Evolutionary conservation across 2,888 invertebrate genomes (phyloP).

Genomic region (Himalopsyche japonica): DNA sequence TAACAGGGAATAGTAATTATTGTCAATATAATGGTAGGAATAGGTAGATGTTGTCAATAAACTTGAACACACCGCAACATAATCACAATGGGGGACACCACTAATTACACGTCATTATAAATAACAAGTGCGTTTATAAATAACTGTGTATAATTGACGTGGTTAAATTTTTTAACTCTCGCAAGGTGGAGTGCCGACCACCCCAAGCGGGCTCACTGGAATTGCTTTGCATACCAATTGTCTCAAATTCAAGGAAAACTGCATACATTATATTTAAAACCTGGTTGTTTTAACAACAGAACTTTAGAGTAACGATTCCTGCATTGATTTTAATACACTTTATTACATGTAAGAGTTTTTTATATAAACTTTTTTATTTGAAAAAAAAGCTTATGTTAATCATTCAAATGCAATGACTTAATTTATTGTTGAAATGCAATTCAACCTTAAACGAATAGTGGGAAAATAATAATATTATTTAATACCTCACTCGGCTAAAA

Average conservation of each 20-base stretch:
- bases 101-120: background rate
- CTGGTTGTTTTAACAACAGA: background rate
- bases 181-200: background rate
- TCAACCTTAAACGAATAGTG: too few species aligned
- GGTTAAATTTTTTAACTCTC: background rate
- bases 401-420: too few species aligned
- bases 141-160: background rate
- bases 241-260: background rate
- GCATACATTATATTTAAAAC: background rate
- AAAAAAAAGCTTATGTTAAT: too few species aligned
- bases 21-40: too few species aligned
- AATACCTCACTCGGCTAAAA: too few species aligned
- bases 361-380: background rate
- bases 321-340: background rate
- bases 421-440: too few species aligned
- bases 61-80: background rate
- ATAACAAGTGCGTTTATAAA: background rate
- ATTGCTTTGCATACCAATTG: background rate
- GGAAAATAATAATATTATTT: too few species aligned
- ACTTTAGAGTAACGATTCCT: background rate
- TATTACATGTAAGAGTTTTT: background rate
- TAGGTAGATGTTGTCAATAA: background rate
- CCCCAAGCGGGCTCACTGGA: background rate
- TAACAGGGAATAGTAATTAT: too few species aligned
- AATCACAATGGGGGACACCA: background rate